Percentiles rank a stretch among this genome's conserved stretches.
Conservation (phyloP, 2,113 vertebrate genomes). For the Electrona antarctica region DNA sequence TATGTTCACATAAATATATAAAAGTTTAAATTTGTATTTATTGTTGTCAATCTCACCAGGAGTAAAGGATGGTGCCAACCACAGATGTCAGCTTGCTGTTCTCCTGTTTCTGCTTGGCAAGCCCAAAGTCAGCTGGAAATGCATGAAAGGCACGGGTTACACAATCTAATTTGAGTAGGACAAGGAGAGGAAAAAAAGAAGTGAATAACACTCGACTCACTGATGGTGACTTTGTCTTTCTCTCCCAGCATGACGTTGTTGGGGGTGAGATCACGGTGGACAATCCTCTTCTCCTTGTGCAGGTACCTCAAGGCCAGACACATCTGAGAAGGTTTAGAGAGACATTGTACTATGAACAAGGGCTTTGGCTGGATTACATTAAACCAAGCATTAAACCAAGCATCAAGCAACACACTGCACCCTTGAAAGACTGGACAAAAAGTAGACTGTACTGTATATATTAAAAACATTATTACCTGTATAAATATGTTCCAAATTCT, state of each 20-base stretch:
- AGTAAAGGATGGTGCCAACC: constrained; percentile 92
- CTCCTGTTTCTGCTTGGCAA: constrained; percentile 92
- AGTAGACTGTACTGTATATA: neutral
- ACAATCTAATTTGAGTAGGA: neutral
- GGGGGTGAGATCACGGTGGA: constrained; percentile 87
- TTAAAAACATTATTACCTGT: constrained; percentile 75
- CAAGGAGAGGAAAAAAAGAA: neutral
- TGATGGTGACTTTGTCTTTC: constrained; percentile 88
- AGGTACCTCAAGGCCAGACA: constrained; percentile 89
- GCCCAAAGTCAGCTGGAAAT: constrained; percentile 87
- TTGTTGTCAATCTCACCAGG: constrained; percentile 78
- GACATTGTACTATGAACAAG: no score
- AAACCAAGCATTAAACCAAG: no score
- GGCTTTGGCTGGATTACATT: no score
- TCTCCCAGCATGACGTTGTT: constrained; percentile 91
- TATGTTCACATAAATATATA: no score
- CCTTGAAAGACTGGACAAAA: neutral
- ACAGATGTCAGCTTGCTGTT: constrained; percentile 87
- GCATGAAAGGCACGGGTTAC: constrained; percentile 22
- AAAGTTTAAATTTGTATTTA: no score
- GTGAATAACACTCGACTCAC: constrained; percentile 72
- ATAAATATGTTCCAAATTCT: constrained; percentile 91
- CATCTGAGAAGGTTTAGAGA: constrained; percentile 75
- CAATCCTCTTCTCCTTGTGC: constrained; percentile 90
- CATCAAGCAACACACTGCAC: neutral